Evolutionary conservation across 2,113 vertebrate species (phyloP).

Genomic region (Cichladusa arquata): DNA sequence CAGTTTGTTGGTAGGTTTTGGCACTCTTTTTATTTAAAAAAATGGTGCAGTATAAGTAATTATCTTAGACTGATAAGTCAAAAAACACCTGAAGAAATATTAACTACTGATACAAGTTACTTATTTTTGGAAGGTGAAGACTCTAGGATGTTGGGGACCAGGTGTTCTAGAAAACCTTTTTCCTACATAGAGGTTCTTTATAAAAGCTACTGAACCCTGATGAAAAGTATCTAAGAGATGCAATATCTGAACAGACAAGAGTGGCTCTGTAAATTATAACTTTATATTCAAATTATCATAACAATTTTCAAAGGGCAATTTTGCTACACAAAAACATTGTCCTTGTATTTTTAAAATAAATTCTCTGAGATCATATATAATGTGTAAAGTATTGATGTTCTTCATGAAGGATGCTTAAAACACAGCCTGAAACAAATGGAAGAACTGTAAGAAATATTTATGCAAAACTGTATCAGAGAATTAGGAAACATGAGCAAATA

Average conservation of each 20-base stretch:
- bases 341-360: neutral
- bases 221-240: neutral
- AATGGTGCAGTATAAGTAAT: neutral
- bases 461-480: neutral
- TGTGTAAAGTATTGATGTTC: neutral
- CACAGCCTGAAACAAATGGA: neutral
- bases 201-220: neutral
- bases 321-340: neutral
- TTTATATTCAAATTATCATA: neutral
- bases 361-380: neutral
- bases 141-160: neutral
- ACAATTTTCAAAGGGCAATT: neutral
- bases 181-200: neutral
- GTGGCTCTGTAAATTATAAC: neutral
- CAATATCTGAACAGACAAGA: neutral
- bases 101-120: neutral
- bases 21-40: neutral
- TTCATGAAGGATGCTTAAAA: neutral
- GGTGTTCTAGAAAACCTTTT: neutral
- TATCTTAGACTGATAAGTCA: neutral
- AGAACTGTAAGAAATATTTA: neutral
- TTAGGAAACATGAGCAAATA: neutral
- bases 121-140: neutral
- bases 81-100: neutral
- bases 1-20: neutral